Percentiles rank a stretch among this genome's conserved stretches.
These are phyloP conservation scores for Pocillopora grandis DNA, from an alignment of 92 coral and sea anemone species.

Conservation along the genomic window DNA sequence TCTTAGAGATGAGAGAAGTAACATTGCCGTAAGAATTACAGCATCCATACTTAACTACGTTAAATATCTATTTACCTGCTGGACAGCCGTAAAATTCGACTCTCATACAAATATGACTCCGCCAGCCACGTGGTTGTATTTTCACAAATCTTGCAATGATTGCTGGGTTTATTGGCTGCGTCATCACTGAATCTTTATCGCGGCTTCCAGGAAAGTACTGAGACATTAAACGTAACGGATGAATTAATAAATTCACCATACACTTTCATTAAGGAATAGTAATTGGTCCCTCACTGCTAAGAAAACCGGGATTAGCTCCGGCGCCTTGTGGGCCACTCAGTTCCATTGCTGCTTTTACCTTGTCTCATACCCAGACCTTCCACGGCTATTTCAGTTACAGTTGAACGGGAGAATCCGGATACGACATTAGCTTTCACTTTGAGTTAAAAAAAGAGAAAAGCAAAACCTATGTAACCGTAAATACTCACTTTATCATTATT, in stretches of 20 bases:
- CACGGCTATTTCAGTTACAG: no score
- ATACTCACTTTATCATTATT: slow-evolving; percentile 56
- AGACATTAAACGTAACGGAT: background rate
- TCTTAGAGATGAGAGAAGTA: no score
- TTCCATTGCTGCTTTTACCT: no score
- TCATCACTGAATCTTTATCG: slow-evolving; percentile 47
- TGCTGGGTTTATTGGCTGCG: slow-evolving; percentile 57
- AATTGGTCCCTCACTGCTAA: no score
- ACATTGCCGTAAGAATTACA: background rate
- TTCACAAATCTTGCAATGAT: slow-evolving; percentile 57
- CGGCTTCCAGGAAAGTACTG: slow-evolving; percentile 64
- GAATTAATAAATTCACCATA: background rate
- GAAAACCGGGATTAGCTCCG: no score
- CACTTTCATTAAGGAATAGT: background rate
- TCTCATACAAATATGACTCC: slow-evolving; percentile 69
- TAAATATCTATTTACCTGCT: slow-evolving; percentile 31
- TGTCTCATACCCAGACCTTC: no score
- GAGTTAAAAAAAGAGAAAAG: no score
- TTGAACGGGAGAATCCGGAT: no score
- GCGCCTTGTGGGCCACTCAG: no score
- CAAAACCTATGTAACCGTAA: background rate
- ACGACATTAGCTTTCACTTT: no score
- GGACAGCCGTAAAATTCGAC: slow-evolving; percentile 71
- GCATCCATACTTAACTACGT: background rate
- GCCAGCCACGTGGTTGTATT: slow-evolving; percentile 69